Conservation (phyloP, 2,888 invertebrate genomes). For the Stegophylla sp. region DNA sequence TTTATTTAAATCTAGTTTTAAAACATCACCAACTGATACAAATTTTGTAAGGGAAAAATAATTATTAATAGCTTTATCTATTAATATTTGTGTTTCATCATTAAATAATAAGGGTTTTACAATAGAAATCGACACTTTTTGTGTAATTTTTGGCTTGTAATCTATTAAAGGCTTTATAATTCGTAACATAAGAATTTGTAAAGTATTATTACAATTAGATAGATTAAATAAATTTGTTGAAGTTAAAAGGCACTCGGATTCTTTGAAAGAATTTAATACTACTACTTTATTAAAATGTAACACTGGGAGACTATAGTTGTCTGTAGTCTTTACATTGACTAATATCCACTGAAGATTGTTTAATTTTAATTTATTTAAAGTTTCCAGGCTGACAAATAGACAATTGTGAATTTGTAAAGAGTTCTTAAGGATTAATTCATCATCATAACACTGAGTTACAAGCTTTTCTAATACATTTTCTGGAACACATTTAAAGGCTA, state of each 20-base stretch:
- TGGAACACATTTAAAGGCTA: constrained; percentile 45
- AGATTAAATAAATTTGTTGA: constrained; percentile 50
- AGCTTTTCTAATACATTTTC: constrained; percentile 34
- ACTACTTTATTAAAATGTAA: constrained; percentile 39
- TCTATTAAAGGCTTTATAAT: constrained; percentile 34
- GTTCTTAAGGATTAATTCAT: constrained; percentile 12
- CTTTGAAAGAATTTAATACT: constrained; percentile 13
- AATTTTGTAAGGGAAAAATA: constrained; percentile 75
- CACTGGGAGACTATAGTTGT: neutral
- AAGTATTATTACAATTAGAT: neutral
- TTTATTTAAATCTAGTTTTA: constrained; percentile 70
- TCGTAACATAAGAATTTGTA: constrained; percentile 7
- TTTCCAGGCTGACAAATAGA: constrained; percentile 36
- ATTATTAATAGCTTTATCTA: constrained; percentile 68
- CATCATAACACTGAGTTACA: constrained; percentile 20
- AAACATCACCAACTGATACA: constrained; percentile 72
- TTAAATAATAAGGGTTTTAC: constrained; percentile 23
- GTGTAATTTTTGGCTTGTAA: constrained; percentile 24
- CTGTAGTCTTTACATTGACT: constrained; percentile 15
- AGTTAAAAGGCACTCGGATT: constrained; percentile 16
- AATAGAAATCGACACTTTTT: constrained; percentile 38
- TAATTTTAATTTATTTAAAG: constrained; percentile 31
- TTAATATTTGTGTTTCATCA: constrained; percentile 7
- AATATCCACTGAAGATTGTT: constrained; percentile 40
- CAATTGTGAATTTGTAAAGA: constrained; percentile 42